Evolutionary conservation across 2,113 vertebrate genomes (phyloP), one percentile per base, ranked within the genome.

Genomic region (Psettodes erumei): DNA sequence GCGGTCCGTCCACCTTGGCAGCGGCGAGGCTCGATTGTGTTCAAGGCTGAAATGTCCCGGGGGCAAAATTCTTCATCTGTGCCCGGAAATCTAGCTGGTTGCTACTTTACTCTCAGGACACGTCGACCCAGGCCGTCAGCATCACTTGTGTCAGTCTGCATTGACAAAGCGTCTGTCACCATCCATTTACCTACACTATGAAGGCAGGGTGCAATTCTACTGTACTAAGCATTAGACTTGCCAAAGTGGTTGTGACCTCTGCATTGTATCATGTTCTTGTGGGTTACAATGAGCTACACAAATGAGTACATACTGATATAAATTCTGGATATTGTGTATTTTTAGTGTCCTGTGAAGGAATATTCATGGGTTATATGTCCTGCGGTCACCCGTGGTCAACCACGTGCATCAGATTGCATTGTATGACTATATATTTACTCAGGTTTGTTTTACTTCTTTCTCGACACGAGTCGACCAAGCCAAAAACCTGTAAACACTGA

Each of bases 21-120:
- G 75, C 71, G 72, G 82, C 85, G 78, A 78, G 72, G 48, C 80
- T 88, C 70, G 48, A 88, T 89, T 89, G 86, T 81, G 79, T 90
- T 81, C 75, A 79, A 85, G 84, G 88, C 83, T 82, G 53, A 72
- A 77, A 74, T 64, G 67, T 88, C 87, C 87, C 78, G 12, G 43
- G 82, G 78, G 83, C 54, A 72, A 79, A 89, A 85, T 82, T 86
- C 80, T 82, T 86, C 70, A 78, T 82, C 77, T 83, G 50, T 74
- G 82, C 83, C 74, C 68, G 66, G 73, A 80, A 79, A 81, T 81
- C 62, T 67, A 84, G 82, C 62, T 55, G n/a, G 37, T 38, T 21
- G 33, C 74, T 76, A 40, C 42, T 86, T 72, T 37, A 81, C 71
- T 88, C 66, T 82, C 81, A 82, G 72, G 64, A 79, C 86, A 87